A percentile compares a stretch with the other conserved stretches of the same genome.
Conservation (phyloP, 2,888 invertebrate genomes). For the Melanophora roralis region DNA sequence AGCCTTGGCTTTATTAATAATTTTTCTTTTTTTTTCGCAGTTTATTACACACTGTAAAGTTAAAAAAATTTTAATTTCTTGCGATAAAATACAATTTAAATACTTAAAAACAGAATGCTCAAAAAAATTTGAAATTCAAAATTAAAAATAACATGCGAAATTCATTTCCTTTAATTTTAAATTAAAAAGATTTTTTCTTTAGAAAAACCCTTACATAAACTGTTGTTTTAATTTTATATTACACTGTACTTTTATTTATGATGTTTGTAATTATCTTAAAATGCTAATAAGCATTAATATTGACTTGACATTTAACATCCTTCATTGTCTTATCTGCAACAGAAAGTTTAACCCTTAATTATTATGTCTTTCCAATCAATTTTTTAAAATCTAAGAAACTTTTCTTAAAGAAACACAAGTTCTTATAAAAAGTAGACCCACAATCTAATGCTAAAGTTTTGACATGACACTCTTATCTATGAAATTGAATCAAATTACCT, state of each 20-base stretch:
- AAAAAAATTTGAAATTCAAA: too few relatives aligned
- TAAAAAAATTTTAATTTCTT: too few relatives aligned
- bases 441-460: not conserved
- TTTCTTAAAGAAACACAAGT: not conserved
- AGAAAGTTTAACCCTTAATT: not conserved
- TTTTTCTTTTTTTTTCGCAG: too few relatives aligned
- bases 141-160: too few relatives aligned
- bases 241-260: not conserved
- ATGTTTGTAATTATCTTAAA: not conserved
- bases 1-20: too few relatives aligned
- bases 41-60: too few relatives aligned
- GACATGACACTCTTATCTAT: conserved; percentile 69
- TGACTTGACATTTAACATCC: not conserved
- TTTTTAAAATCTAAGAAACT: not conserved
- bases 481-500: conserved; percentile 78
- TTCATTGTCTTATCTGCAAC: not conserved
- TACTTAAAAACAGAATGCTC: too few relatives aligned
- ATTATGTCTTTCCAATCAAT: not conserved
- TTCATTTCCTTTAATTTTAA: too few relatives aligned
- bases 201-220: too few relatives aligned
- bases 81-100: too few relatives aligned
- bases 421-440: not conserved
- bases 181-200: too few relatives aligned
- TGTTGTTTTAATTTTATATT: too few relatives aligned
- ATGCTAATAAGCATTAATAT: not conserved